Percentiles rank a stretch among this genome's conserved stretches.
Evolutionary conservation across 2,888 invertebrate species (phyloP).

Genomic region (Sinelater perroti): DNA sequence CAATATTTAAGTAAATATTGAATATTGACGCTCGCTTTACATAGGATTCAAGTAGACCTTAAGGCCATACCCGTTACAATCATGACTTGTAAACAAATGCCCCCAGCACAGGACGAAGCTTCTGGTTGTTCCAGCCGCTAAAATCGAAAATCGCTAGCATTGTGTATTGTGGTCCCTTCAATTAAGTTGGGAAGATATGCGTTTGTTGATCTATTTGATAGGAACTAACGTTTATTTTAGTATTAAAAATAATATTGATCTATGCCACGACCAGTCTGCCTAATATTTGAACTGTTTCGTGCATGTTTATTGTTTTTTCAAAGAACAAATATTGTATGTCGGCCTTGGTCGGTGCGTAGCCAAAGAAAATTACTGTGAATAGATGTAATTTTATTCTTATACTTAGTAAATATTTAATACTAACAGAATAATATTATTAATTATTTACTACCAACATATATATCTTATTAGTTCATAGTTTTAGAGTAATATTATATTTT

Average conservation of each 20-base stretch:
- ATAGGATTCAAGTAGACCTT: constrained; percentile 31
- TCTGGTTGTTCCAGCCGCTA: constrained; percentile 32
- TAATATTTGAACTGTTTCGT: constrained; percentile 11
- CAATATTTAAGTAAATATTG: constrained; percentile 39
- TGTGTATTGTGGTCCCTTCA: constrained; percentile 30
- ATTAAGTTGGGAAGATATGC: constrained; percentile 27
- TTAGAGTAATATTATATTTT: no score
- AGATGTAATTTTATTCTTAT: no score
- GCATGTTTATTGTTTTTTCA: constrained; percentile 13
- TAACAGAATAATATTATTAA: no score
- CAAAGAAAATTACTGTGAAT: no score
- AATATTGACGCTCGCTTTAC: constrained; percentile 33
- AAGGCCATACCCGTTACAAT: constrained; percentile 36
- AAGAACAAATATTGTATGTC: background rate
- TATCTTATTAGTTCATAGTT: no score
- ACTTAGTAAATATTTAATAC: no score
- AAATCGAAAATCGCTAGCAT: constrained; percentile 38
- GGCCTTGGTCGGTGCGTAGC: no score
- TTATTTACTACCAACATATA: no score
- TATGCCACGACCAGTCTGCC: constrained; percentile 4
- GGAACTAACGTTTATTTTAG: constrained; percentile 27
- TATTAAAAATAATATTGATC: constrained; percentile 24
- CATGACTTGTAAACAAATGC: constrained; percentile 42
- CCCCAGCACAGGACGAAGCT: constrained; percentile 25
- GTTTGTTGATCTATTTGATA: constrained; percentile 30